Evolutionary conservation across 1,140 invertebrate species (phyloP).

Genomic region (Eufriesea mexicana): DNA sequence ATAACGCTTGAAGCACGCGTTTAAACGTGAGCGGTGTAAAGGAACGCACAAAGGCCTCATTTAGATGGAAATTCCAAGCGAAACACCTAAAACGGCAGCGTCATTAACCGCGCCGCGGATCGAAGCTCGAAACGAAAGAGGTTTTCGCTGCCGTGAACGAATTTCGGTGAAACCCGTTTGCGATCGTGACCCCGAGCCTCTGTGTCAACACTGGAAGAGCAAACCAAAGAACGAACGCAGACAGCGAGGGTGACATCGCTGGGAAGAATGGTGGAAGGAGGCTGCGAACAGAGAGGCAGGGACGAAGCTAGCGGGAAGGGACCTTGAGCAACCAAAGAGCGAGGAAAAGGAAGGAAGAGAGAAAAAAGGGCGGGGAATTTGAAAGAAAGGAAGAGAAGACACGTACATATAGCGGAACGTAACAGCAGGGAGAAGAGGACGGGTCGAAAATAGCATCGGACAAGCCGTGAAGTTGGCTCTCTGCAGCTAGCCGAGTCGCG

Average conservation of each 20-base stretch:
- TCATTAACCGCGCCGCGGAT: constrained; percentile 15
- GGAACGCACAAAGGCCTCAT: constrained; percentile 2
- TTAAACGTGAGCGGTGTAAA: background rate
- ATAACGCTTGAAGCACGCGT: background rate
- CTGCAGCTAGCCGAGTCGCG: constrained; percentile 58
- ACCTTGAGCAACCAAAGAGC: background rate
- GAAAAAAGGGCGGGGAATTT: background rate
- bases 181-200: constrained; percentile 13
- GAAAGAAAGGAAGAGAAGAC: constrained; percentile 26
- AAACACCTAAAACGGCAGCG: background rate
- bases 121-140: background rate
- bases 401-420: background rate
- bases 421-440: constrained; percentile 26
- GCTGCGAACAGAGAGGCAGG: background rate
- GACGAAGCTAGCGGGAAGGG: too few species aligned
- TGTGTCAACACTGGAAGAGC: constrained; percentile 17
- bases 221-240: background rate
- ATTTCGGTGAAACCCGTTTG: constrained; percentile 35
- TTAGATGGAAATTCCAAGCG: constrained; percentile 19
- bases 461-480: constrained; percentile 69
- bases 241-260: too few species aligned
- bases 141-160: background rate
- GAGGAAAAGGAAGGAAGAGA: background rate
- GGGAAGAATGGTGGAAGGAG: background rate
- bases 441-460: constrained; percentile 68